Evolutionary conservation across 2,113 vertebrate genomes (phyloP).

Genomic region (Danio rerio): DNA sequence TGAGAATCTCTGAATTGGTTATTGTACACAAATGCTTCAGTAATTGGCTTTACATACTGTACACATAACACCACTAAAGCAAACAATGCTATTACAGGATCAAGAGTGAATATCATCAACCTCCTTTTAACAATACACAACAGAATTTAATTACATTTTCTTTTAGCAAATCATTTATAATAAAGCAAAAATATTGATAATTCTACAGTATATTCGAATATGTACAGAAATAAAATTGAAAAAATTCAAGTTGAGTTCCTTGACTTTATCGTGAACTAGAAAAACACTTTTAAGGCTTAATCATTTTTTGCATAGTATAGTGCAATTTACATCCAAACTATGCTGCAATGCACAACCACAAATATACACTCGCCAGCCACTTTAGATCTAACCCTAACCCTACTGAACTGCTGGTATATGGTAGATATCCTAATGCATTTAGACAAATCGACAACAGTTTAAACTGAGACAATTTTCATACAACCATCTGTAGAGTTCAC

Average conservation of each 20-base stretch:
- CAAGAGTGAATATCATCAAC: background rate
- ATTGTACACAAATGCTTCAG: conserved; percentile 30
- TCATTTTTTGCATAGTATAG: background rate
- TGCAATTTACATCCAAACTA: background rate
- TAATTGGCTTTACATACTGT: background rate
- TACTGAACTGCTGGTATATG: too few species aligned
- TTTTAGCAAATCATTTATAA: background rate
- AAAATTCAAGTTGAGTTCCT: background rate
- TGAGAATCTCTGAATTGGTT: conserved; percentile 32
- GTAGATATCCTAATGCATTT: too few species aligned
- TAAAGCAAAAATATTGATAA: background rate
- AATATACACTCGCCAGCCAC: background rate
- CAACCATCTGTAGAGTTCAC: too few species aligned
- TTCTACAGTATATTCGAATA: too few species aligned
- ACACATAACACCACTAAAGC: background rate
- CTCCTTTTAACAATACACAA: background rate
- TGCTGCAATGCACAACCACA: background rate
- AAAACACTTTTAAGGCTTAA: too few species aligned
- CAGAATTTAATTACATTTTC: background rate
- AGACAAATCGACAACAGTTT: too few species aligned
- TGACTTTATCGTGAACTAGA: too few species aligned
- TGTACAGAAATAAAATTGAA: background rate
- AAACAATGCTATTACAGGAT: background rate
- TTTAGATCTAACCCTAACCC: too few species aligned
- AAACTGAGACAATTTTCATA: too few species aligned